A percentile compares a stretch with the other conserved stretches of the same genome.
Conservation (phyloP, 2,888 invertebrate species). For the Smittia sp. region DNA sequence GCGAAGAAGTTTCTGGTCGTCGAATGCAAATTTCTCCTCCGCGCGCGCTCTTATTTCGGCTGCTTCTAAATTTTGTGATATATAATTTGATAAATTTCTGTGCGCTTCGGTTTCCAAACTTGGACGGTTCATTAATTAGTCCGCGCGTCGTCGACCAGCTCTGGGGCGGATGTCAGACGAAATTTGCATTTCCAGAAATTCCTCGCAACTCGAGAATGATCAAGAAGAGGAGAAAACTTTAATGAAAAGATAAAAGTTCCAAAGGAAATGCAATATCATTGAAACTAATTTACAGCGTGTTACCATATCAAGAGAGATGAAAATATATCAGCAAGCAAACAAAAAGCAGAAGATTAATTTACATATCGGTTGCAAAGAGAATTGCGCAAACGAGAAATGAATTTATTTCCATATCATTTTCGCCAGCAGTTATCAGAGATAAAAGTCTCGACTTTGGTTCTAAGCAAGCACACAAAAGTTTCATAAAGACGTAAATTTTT, state of each 20-base stretch:
- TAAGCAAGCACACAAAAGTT: no score
- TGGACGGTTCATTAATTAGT: neutral
- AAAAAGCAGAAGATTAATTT: neutral
- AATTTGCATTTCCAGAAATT: slow-evolving; percentile 5
- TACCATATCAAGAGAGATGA: slow-evolving; percentile 37
- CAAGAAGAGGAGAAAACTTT: neutral
- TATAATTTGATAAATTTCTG: neutral
- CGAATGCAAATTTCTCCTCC: neutral
- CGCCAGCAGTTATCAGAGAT: neutral
- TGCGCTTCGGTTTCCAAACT: neutral
- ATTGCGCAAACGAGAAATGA: slow-evolving; percentile 12
- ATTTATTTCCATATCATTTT: slow-evolving; percentile 32
- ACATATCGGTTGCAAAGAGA: slow-evolving; percentile 17
- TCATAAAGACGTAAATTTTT: slow-evolving; percentile 11
- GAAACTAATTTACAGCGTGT: slow-evolving; percentile 27
- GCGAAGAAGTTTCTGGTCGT: neutral
- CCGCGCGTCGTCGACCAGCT: neutral
- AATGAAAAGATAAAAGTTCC: neutral
- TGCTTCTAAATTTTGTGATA: neutral
- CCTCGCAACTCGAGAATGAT: neutral
- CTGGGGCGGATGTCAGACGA: neutral
- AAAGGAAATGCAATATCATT: slow-evolving; percentile 27
- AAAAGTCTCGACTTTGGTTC: neutral
- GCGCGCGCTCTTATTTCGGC: neutral
- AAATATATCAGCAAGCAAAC: neutral